Evolutionary conservation across 2,113 vertebrate species (phyloP).

Genomic region (Odocoileus virginianus): DNA sequence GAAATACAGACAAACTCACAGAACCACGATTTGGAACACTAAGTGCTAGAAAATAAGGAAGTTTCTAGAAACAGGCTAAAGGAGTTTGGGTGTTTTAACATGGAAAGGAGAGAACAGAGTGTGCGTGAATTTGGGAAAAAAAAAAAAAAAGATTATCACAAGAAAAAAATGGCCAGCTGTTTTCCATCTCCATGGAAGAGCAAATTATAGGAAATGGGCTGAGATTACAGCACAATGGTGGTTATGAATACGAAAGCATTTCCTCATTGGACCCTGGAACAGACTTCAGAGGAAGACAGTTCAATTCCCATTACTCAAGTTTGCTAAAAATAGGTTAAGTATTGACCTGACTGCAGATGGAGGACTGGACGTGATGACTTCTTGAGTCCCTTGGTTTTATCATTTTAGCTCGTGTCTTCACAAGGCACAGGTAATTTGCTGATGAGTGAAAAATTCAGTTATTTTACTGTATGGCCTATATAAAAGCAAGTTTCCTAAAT

Average conservation of each 20-base stretch:
- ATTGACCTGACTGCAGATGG: constrained; percentile 2
- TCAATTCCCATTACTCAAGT: constrained; percentile 41
- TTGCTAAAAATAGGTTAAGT: constrained; percentile 40
- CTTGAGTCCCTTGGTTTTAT: background rate
- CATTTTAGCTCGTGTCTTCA: background rate
- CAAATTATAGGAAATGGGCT: constrained; percentile 55
- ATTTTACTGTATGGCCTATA: background rate
- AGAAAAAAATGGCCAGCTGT: constrained; percentile 40
- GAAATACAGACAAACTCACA: background rate
- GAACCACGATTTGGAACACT: background rate
- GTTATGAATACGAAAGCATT: constrained; percentile 39
- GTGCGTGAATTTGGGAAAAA: background rate
- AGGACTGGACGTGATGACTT: background rate
- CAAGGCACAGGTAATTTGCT: background rate
- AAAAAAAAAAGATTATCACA: constrained; percentile 22
- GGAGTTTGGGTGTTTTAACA: constrained; percentile 3
- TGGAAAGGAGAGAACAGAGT: background rate
- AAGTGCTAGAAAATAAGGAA: background rate
- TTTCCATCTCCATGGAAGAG: constrained; percentile 37
- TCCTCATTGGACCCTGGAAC: constrained; percentile 54
- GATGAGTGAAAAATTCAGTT: background rate
- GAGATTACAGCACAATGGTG: constrained; percentile 37
- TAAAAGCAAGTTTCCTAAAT: background rate
- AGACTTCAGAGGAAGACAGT: constrained; percentile 50
- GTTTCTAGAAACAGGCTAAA: background rate